A percentile compares a stretch with the other conserved stretches of the same genome.
These are phyloP conservation scores for Halichoerus grypus DNA, from an alignment of 2,113 vertebrate genomes.

Conservation along the genomic window DNA sequence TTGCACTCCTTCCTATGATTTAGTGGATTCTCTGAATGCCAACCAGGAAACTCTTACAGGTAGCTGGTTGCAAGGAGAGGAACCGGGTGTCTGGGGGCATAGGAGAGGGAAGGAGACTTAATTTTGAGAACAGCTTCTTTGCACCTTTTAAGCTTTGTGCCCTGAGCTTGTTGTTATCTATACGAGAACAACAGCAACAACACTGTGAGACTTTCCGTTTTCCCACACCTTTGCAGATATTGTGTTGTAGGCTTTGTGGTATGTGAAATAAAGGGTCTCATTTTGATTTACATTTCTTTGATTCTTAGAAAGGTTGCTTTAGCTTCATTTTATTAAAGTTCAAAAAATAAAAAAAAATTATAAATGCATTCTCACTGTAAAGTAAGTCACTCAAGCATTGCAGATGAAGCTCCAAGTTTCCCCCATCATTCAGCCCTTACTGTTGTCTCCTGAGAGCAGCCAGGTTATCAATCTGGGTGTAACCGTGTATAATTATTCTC, in stretches of 20 bases:
- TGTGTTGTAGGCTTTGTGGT: background rate
- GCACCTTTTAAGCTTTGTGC: background rate
- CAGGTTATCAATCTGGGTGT: background rate
- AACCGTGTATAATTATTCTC: background rate
- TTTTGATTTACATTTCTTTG: background rate
- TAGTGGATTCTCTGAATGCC: background rate
- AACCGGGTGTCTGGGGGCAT: background rate
- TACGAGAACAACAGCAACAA: background rate
- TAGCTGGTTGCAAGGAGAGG: background rate
- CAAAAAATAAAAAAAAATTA: background rate
- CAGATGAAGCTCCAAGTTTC: background rate
- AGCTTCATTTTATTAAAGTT: background rate
- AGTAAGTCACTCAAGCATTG: background rate
- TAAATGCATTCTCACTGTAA: background rate
- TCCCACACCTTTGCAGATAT: background rate
- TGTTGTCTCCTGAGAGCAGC: background rate
- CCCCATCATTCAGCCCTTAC: background rate
- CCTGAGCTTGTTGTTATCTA: background rate
- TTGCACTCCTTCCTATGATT: background rate
- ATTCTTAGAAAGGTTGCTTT: conserved; percentile 17
- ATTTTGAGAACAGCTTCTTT: background rate
- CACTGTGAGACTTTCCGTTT: background rate
- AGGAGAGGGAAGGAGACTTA: background rate
- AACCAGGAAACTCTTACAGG: background rate
- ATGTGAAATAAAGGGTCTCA: background rate